phyloP scores from a whole-genome alignment of 2,888 invertebrate genomes.

The Apodemia zela region DNA sequence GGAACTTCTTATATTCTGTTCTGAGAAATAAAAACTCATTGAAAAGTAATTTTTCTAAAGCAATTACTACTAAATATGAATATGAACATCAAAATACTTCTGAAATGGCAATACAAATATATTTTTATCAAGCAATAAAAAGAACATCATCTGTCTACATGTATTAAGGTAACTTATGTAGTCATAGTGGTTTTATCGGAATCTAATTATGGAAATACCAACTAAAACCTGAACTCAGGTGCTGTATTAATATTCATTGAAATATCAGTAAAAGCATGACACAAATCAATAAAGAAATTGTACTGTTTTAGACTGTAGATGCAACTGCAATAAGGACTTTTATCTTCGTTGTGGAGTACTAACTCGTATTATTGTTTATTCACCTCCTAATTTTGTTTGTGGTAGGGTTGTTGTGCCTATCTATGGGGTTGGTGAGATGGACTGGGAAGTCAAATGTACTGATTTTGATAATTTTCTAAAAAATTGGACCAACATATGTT shows the following conservation, averaged over 20 bases:
- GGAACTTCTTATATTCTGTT: constrained; percentile 51
- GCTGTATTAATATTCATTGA: neutral
- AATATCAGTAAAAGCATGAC: constrained; percentile 21
- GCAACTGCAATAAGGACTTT: too few relatives aligned
- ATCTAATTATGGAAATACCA: constrained; percentile 15
- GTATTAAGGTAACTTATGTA: constrained; percentile 36
- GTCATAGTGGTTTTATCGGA: constrained; percentile 23
- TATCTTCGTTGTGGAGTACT: too few relatives aligned
- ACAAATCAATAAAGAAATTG: constrained; percentile 15
- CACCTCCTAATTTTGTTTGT: too few relatives aligned
- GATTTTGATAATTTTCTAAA: too few relatives aligned
- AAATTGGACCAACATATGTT: too few relatives aligned
- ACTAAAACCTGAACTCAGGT: neutral
- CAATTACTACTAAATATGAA: constrained; percentile 30
- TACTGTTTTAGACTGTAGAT: too few relatives aligned
- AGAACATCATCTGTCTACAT: constrained; percentile 32
- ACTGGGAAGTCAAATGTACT: too few relatives aligned
- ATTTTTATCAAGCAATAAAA: constrained; percentile 32
- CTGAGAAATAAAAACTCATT: constrained; percentile 26
- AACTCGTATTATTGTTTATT: too few relatives aligned
- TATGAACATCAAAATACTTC: constrained; percentile 52
- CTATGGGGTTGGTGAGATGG: too few relatives aligned
- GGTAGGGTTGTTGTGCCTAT: too few relatives aligned
- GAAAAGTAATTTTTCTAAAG: constrained; percentile 42
- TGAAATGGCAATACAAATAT: constrained; percentile 49